Percentiles rank a stretch among this genome's conserved stretches.
phyloP scores from a whole-genome alignment of 2,888 invertebrate genomes.

The Platypus cylindrus region DNA sequence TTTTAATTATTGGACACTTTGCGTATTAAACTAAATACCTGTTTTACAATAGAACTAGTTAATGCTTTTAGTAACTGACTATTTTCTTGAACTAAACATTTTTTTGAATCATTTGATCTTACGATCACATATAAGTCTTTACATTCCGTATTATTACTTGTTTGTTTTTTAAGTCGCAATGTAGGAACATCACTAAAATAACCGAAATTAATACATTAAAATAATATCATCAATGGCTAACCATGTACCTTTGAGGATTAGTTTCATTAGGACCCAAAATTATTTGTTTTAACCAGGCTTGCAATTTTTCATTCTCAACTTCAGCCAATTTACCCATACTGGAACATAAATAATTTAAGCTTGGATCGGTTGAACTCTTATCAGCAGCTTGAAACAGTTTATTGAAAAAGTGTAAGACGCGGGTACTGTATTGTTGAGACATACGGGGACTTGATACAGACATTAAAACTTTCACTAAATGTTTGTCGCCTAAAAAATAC shows the following conservation, averaged over 20 bases:
- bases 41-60: constrained; percentile 59
- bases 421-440: constrained; percentile 57
- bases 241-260: constrained; percentile 7
- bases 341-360: constrained; percentile 52
- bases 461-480: constrained; percentile 65
- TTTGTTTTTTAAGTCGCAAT: constrained; percentile 8
- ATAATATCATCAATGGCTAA: not conserved
- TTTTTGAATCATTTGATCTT: constrained; percentile 34
- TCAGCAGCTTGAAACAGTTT: constrained; percentile 54
- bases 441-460: constrained; percentile 66
- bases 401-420: constrained; percentile 70
- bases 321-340: constrained; percentile 53
- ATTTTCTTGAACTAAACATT: constrained; percentile 51
- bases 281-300: constrained; percentile 52
- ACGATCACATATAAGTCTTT: constrained; percentile 9
- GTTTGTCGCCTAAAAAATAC: constrained; percentile 39
- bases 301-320: constrained; percentile 49
- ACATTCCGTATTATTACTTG: constrained; percentile 8
- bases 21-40: constrained; percentile 22
- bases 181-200: constrained; percentile 5
- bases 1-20: not conserved
- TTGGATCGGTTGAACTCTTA: constrained; percentile 47
- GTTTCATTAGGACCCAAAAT: constrained; percentile 37
- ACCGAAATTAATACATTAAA: not conserved
- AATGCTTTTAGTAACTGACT: constrained; percentile 56